Evolutionary conservation across 2,888 invertebrate genomes (phyloP).

Genomic region (Temnothorax ravouxi): DNA sequence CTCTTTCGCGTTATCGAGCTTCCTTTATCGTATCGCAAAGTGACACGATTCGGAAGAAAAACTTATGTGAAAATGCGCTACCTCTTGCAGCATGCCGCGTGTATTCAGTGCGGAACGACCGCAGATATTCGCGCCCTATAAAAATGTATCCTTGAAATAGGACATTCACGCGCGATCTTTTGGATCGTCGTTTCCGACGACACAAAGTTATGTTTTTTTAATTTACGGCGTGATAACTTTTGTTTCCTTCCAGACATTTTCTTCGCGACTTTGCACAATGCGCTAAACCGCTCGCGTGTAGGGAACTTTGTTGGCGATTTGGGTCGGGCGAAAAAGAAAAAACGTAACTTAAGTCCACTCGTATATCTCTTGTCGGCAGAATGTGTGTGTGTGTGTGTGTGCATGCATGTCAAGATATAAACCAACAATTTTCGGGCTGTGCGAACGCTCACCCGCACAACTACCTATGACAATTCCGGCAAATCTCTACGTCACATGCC

Average conservation of each 20-base stretch:
- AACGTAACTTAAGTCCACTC: conserved; percentile 22
- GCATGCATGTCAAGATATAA: conserved; percentile 36
- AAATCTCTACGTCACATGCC: conserved; percentile 43
- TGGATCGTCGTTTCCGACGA: neutral
- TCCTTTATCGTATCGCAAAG: neutral
- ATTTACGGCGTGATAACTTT: neutral
- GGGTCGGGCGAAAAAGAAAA: conserved; percentile 11
- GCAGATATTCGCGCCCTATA: neutral
- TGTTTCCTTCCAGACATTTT: neutral
- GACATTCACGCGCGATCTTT: neutral
- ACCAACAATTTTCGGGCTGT: conserved; percentile 53
- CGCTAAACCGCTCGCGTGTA: conserved; percentile 19
- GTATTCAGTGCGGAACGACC: neutral
- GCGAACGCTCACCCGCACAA: conserved; percentile 56
- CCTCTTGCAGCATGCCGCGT: too few relatives aligned
- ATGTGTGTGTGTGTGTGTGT: neutral
- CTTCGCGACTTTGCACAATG: neutral
- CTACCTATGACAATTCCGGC: conserved; percentile 44
- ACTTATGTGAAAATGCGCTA: neutral
- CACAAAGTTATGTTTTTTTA: neutral
- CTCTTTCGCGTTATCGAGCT: conserved; percentile 8
- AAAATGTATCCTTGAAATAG: neutral
- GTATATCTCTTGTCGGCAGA: conserved; percentile 30
- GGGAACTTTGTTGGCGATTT: conserved; percentile 20
- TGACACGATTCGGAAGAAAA: conserved; percentile 7